Evolutionary conservation across 37 sponge, comb jelly and placozoan genomes (phyloP), one percentile per base, ranked within the genome.

Genomic region (Haliclona indistincta): DNA sequence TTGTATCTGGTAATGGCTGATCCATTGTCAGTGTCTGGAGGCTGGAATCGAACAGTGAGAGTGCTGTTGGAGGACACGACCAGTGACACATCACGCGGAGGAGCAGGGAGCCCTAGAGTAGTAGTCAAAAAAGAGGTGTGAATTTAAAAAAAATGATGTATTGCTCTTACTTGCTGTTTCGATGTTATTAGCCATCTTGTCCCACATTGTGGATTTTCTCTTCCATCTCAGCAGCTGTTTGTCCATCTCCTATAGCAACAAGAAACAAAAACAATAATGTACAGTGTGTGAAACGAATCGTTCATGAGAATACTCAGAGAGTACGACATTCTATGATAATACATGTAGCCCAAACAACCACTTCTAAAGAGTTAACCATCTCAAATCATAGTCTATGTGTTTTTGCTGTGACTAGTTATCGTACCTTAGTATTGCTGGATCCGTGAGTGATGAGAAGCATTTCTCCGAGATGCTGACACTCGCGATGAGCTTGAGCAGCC

Each of bases 1-100:
- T 81, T 86, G 71, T 91, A 91, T 75, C 88, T 65, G 15, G 92
- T 87, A 58, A 86, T 68, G 23, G 67, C 38, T 19, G 88, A 71
- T 35, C 80, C 74, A 56, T 82, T 86, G 54, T 22, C 61, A 0
- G 63, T 54, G 20, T 82, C 72, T 0, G 92, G 84, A 25, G 66
- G 71, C 29, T 58, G 58, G 73, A 84, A 91, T 22, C 63, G 28
- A n/a, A 91, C 80, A 42, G 75, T 86, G 34, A 91, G 71, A 6
- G 86, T 68, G 1, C 69, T 47, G 15, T 67, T 69, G 2, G 91
- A 91, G 0, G 75, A 58, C 39, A 86, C 83, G 49, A 66, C 67
- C 22, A 91, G 77, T 0, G n/a, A 2, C 22, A 91, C 87, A 52
- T 77, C 30, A 1, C 67, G 44, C 1, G 91, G 91, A 3, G 79